These are phyloP conservation scores for Crematogaster levior DNA, from an alignment of 2,888 invertebrate genomes.

Conservation along the genomic window DNA sequence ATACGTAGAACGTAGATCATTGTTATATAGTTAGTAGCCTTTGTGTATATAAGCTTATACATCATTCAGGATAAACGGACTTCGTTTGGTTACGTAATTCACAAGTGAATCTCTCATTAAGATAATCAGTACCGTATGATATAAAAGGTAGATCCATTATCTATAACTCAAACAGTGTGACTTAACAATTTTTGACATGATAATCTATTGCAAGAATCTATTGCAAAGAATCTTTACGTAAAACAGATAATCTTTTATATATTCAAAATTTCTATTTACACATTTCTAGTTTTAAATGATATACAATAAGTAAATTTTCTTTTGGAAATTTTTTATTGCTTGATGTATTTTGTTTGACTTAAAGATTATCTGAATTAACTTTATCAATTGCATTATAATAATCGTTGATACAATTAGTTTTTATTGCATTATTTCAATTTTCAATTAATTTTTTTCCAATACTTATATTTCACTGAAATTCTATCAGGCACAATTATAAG, in stretches of 20 bases:
- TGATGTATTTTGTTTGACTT: neutral
- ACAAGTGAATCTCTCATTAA: neutral
- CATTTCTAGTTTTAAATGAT: neutral
- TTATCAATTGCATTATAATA: neutral
- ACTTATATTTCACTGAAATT: neutral
- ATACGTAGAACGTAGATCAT: neutral
- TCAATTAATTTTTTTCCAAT: neutral
- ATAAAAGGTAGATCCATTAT: neutral
- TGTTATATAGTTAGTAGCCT: neutral
- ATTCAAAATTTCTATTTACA: neutral
- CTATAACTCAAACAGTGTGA: neutral
- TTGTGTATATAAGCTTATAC: neutral
- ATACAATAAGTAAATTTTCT: neutral
- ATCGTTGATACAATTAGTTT: neutral
- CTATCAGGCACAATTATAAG: neutral
- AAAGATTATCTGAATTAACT: neutral
- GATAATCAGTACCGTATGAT: neutral
- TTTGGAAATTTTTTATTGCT: no score
- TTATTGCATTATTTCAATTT: no score
- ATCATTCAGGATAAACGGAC: neutral
- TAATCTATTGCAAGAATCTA: no score
- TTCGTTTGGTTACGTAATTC: conserved; percentile 10
- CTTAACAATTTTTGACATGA: neutral
- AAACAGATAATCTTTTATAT: neutral
- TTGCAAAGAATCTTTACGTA: neutral